Base-by-base conservation (phyloP, 2,888 invertebrate genomes). In the Sceliomorpha sp. region DNA sequence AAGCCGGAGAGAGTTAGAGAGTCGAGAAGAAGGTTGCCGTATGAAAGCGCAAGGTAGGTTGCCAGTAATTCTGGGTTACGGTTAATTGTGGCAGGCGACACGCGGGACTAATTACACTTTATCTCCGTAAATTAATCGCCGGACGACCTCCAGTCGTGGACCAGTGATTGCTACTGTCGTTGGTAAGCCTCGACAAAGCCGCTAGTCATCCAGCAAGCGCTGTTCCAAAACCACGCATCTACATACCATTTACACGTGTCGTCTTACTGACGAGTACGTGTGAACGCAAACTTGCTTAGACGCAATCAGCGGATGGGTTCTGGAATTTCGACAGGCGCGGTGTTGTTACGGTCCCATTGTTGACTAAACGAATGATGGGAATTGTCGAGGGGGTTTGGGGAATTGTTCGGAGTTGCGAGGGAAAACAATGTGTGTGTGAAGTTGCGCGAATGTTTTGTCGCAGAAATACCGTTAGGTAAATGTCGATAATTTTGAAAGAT, bases 51-150 rank as follows among this genome's bases (percentile, higher is more conserved):
- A 55, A 48, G 55, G 39, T 24, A 50, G 36, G 13, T 24, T 45
- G 29, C 31, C 45, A 45, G 51, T 59, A 71, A 72, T 73, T 62
- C 50, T 26, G 29, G 60, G 50, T 50, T 72, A 72, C 64, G 72
- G 74, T 79, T 80, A 81, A 81, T 81, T 79, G 79, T 77, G 73
- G 76, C 73, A 78, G 73, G 77, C 77, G 78, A 79, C 79, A 79
- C 74, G 75, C 73, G 70, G 72, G 76, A 81, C 80, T 81, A 82
- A 82, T 82, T 81, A 79, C 77, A 77, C 79, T 81, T 81, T 82
- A 81, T 81, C 79, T 81, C 75, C 70, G 80, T 81, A 78, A 82
- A 82, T 82, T 82, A 82, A 82, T 81, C 78, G 79, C 73, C 56
- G 67, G 72, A 64, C 60, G 67, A 69, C 48, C 70, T 62, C 62